Evolutionary conservation across 2,888 invertebrate genomes (phyloP), one percentile per base, ranked within the genome.

Genomic region (Shargacucullia verbasci): DNA sequence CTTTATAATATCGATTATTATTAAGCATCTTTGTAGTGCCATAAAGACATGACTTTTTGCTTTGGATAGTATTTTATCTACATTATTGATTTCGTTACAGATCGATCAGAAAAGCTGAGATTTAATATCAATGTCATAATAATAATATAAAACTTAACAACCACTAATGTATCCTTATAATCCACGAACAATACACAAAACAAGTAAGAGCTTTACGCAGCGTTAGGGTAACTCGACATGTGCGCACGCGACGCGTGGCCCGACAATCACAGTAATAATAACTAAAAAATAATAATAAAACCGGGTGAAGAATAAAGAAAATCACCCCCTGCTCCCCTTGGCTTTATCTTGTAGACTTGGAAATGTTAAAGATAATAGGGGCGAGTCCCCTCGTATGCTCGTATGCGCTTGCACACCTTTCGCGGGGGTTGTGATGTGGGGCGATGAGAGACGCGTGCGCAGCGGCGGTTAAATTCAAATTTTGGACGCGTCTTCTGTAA

Each of bases 231-330:
- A 86, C 79, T 81, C 84, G 92, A 89, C 92, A 92, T 92, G 91
- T 93, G 94, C 92, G 92, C 93, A 90, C 89, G 90, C 93, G 93
- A 78, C 90, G 84, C 65, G 69, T 66, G 72, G 55, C 73, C 76
- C 84, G 77, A 84, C 91, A 91, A 92, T 92, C 92, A 90, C 85
- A 87, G 92, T 93, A 94, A 94, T 94, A 93, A 93, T 94, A 93
- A 90, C 92, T 91, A 93, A 93, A 94, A 92, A 94, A 93, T 93
- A 93, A 94, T 93, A 94, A 94, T 94, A 94, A 93, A 93, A 91
- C 90, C 92, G 90, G 91, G 89, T 90, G 93, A 94, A 89, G 93
- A 92, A 93, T 93, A 93, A 94, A 93, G 93, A 93, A 93, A 93
- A 90, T 91, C 91, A 91, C 90, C 92, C 92, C 92, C 91, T 82